Evolutionary conservation across 1,140 invertebrate species (phyloP).

Genomic region (Bombyx mandarina): DNA sequence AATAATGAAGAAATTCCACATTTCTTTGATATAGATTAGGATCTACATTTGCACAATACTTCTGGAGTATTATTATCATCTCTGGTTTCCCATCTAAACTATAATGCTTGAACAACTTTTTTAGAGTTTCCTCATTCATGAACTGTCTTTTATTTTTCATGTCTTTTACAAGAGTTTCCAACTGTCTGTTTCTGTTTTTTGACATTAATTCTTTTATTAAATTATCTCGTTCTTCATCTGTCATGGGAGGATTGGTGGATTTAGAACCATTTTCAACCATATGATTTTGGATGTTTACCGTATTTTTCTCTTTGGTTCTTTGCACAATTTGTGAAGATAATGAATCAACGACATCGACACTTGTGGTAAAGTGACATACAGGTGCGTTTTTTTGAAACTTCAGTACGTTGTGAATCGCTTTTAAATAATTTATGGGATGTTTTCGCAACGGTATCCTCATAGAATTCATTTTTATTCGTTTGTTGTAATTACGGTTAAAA

Average conservation of each 20-base stretch:
- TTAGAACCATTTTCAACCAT: not conserved
- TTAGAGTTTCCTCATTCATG: conserved; percentile 31
- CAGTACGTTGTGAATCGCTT: conserved; percentile 12
- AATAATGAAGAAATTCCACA: conserved; percentile 54
- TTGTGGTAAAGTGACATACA: conserved; percentile 14
- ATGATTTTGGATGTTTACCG: not conserved
- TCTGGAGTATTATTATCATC: conserved; percentile 31
- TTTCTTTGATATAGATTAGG: conserved; percentile 35
- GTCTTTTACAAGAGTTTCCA: conserved; percentile 29
- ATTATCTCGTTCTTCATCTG: conserved; percentile 28
- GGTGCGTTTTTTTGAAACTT: conserved; percentile 8
- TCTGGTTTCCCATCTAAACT: conserved; percentile 41
- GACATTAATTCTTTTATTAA: conserved; percentile 24
- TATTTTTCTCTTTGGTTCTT: conserved; percentile 20
- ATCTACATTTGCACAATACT: conserved; percentile 34
- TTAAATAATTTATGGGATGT: conserved; percentile 20
- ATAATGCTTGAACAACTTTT: conserved; percentile 42
- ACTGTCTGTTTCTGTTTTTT: conserved; percentile 36
- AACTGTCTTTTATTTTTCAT: conserved; percentile 28
- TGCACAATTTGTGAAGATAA: conserved; percentile 27
- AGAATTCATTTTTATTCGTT: conserved; percentile 3
- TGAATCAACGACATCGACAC: conserved; percentile 27
- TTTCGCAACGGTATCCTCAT: conserved; percentile 13
- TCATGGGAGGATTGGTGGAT: not conserved
- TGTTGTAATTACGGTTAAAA: not conserved